Evolutionary conservation across 2,113 vertebrate species (phyloP).

Genomic region (Chelonoidis abingdonii): DNA sequence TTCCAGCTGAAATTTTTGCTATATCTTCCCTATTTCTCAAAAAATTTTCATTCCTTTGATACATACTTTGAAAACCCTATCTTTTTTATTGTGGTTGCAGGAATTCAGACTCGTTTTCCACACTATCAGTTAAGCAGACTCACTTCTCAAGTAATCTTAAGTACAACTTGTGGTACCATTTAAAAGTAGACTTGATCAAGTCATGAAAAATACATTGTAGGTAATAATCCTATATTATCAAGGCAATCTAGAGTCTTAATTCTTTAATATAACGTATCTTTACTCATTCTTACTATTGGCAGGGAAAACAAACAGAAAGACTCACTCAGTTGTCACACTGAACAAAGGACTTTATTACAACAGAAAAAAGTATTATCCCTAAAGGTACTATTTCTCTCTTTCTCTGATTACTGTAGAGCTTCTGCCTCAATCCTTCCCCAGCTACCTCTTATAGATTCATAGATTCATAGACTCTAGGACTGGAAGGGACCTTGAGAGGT

Average conservation of each 20-base stretch:
- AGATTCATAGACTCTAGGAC: too few species aligned
- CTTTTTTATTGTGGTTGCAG: conserved; percentile 14
- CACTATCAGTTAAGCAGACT: background rate
- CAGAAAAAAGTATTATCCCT: background rate
- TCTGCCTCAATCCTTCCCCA: background rate
- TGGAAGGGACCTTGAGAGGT: too few species aligned
- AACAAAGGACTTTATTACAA: background rate
- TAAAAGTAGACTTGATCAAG: background rate
- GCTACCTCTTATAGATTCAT: background rate
- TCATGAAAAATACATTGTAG: background rate
- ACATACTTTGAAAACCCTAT: conserved; percentile 40
- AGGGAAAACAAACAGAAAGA: background rate
- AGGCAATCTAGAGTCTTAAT: background rate
- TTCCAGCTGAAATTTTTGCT: conserved; percentile 58
- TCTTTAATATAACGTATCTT: background rate
- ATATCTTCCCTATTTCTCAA: conserved; percentile 42
- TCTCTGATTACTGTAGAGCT: background rate
- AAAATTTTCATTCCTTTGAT: conserved; percentile 35
- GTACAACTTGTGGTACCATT: background rate
- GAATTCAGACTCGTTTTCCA: background rate
- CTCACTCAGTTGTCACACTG: background rate
- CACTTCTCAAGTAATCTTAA: background rate
- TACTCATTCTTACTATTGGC: background rate
- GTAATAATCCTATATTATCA: conserved; percentile 7
- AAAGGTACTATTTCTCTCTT: background rate